Conservation (phyloP, 2,888 invertebrate species). For the Barypeithes pellucidus region DNA sequence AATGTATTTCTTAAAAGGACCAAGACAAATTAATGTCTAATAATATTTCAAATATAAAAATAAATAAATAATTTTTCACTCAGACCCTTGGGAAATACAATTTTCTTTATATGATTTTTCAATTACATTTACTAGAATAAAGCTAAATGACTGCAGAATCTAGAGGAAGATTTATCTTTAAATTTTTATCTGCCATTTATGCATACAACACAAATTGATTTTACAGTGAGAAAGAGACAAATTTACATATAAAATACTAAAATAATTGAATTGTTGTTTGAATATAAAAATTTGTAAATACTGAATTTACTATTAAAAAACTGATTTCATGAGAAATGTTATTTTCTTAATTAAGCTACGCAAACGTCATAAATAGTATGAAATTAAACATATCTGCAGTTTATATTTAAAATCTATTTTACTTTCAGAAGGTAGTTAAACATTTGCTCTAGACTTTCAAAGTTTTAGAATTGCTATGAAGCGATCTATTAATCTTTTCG, state of each 20-base stretch:
- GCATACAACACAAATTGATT: constrained; percentile 4
- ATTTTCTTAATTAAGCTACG: too few relatives aligned
- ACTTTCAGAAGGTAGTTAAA: constrained; percentile 2
- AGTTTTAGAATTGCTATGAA: constrained; percentile 2
- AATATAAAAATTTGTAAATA: not conserved
- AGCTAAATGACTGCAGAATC: not conserved
- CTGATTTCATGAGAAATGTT: too few relatives aligned
- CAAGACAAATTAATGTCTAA: too few relatives aligned
- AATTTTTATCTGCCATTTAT: constrained; percentile 8
- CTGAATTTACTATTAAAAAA: not conserved
- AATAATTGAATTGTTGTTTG: not conserved
- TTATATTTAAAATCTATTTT: not conserved
- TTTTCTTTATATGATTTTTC: not conserved
- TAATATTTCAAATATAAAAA: too few relatives aligned
- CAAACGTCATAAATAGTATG: too few relatives aligned
- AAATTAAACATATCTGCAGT: too few relatives aligned
- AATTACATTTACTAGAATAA: not conserved
- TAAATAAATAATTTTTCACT: not conserved
- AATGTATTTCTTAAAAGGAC: too few relatives aligned
- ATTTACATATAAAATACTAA: not conserved
- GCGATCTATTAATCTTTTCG: constrained; percentile 15
- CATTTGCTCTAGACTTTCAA: not conserved
- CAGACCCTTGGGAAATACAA: not conserved
- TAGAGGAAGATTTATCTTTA: not conserved
- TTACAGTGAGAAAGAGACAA: not conserved